phyloP scores from a whole-genome alignment of 2,113 vertebrate species.

The Marmota monax region DNA sequence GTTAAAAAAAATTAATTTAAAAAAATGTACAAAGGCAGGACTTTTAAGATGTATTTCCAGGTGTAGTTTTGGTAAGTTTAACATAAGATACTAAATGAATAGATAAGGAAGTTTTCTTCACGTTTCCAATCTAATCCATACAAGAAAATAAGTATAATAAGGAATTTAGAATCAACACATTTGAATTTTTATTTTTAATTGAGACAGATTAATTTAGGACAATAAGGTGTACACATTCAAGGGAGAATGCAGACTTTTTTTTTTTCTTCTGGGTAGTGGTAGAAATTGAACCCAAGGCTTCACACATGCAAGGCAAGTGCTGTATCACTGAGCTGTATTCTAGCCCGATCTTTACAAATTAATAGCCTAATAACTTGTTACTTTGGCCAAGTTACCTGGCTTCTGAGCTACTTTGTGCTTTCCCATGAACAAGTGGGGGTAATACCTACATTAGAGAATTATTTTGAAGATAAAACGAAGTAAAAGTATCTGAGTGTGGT shows the following conservation, averaged over 20 bases:
- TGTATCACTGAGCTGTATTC: too few species aligned
- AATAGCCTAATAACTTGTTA: background rate
- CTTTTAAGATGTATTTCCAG: conserved; percentile 13
- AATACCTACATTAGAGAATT: background rate
- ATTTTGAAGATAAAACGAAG: conserved; percentile 14
- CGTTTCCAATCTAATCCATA: conserved; percentile 48
- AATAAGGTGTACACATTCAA: too few species aligned
- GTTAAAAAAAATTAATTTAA: too few species aligned
- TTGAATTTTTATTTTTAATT: background rate
- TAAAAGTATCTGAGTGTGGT: background rate
- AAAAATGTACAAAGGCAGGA: background rate
- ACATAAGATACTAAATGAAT: conserved; percentile 4
- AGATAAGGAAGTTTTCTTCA: conserved; percentile 29
- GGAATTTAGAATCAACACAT: background rate
- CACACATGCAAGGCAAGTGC: too few species aligned
- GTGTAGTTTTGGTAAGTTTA: background rate
- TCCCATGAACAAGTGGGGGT: background rate
- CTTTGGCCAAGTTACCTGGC: conserved; percentile 7
- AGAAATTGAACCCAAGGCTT: too few species aligned
- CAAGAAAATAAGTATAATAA: background rate
- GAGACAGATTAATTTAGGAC: too few species aligned
- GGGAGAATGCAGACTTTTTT: too few species aligned
- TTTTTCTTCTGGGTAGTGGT: too few species aligned
- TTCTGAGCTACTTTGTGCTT: background rate
- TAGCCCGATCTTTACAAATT: too few species aligned